Conservation (phyloP, 1,140 invertebrate species). For the Conopomorpha cramerella region DNA sequence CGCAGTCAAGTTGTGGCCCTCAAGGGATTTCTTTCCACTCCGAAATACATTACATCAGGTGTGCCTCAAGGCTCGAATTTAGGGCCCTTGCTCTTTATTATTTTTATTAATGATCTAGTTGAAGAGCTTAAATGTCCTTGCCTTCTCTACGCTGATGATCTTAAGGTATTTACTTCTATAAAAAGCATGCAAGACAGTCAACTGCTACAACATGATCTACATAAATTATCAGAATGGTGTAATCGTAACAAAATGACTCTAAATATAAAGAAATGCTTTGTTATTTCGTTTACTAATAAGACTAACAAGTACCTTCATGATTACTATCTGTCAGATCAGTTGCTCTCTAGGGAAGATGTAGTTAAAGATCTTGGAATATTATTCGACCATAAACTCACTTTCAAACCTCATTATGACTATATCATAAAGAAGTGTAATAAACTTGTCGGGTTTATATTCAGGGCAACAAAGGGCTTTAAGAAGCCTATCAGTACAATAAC, state of each 20-base stretch:
- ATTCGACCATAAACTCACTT: not conserved
- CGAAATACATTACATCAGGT: not conserved
- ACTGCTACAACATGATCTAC: not conserved
- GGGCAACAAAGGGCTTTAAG: no score
- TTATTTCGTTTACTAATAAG: slow-evolving; percentile 2
- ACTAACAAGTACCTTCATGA: not conserved
- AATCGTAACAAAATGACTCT: slow-evolving; percentile 1
- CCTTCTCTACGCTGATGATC: slow-evolving; percentile 2
- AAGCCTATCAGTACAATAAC: no score
- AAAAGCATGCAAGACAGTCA: not conserved
- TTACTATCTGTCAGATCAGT: not conserved
- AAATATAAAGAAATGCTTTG: slow-evolving; percentile 3
- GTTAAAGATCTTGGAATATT: slow-evolving; percentile 1
- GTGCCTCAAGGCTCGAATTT: slow-evolving; percentile 4
- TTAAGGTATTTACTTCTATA: slow-evolving; percentile 3
- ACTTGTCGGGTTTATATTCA: no score
- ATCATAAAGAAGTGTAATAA: slow-evolving; percentile 4
- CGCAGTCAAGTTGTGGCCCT: slow-evolving; percentile 1
- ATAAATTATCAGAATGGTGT: not conserved
- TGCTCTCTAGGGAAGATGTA: not conserved
- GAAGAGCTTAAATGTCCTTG: not conserved
- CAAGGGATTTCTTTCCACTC: no score
- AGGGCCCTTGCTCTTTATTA: slow-evolving; percentile 2
- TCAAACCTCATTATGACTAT: slow-evolving; percentile 1
- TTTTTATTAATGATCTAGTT: slow-evolving; percentile 4